phyloP scores from a whole-genome alignment of 1,140 invertebrate species.

The Drosophila erecta region DNA sequence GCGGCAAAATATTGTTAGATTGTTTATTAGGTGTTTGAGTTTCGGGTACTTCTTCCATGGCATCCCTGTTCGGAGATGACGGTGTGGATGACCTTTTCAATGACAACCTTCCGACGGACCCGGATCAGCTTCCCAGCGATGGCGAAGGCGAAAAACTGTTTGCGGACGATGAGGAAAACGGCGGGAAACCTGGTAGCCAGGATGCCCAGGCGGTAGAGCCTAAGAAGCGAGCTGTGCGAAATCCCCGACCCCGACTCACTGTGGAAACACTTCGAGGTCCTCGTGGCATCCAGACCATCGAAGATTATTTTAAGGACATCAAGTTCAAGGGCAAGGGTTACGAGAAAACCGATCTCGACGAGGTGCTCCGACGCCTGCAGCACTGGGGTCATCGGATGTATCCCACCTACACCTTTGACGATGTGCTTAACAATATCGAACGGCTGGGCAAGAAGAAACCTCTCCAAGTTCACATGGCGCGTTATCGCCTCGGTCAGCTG shows the following conservation, averaged over 20 bases:
- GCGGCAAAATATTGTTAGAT: slow-evolving; percentile 64
- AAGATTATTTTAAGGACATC: slow-evolving; percentile 92
- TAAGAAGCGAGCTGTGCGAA: slow-evolving; percentile 87
- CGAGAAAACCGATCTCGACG: slow-evolving; percentile 93
- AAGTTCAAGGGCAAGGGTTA: slow-evolving; percentile 93
- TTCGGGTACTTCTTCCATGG: slow-evolving; percentile 30
- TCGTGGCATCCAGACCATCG: slow-evolving; percentile 91
- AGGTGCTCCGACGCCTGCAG: slow-evolving; percentile 92
- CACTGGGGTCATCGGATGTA: slow-evolving; percentile 97
- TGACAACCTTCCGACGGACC: slow-evolving; percentile 54
- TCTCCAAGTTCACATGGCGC: slow-evolving; percentile 87
- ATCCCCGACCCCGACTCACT: slow-evolving; percentile 90
- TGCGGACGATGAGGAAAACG: slow-evolving; percentile 57
- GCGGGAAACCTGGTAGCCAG: slow-evolving; percentile 18
- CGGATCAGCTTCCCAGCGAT: slow-evolving; percentile 71
- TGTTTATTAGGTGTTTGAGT: slow-evolving; percentile 6
- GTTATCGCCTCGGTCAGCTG: slow-evolving; percentile 88
- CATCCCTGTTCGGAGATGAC: slow-evolving; percentile 79
- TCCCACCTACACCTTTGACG: slow-evolving; percentile 94
- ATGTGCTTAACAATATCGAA: slow-evolving; percentile 93
- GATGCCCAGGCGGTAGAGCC: slow-evolving; percentile 76
- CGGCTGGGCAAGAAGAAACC: slow-evolving; percentile 90
- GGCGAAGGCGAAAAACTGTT: slow-evolving; percentile 69
- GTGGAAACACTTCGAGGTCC: slow-evolving; percentile 89
- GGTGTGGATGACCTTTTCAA: slow-evolving; percentile 77